Evolutionary conservation across 1,140 invertebrate genomes (phyloP).

Genomic region (Dreissena polymorpha): DNA sequence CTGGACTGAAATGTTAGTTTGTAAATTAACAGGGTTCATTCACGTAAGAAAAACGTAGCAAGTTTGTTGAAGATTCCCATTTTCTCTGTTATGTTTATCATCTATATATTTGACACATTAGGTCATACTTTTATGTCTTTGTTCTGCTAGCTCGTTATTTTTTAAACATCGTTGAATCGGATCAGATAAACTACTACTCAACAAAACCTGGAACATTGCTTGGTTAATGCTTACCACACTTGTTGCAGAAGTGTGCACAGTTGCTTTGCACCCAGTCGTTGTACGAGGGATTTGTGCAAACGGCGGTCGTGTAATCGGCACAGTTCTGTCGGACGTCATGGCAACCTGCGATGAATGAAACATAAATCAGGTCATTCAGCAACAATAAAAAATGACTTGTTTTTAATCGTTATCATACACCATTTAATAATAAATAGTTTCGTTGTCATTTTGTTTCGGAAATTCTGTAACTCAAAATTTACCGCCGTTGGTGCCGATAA

Average conservation of each 20-base stretch:
- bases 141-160: too few species aligned
- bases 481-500: neutral
- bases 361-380: too few species aligned
- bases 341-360: neutral
- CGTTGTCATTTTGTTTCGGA: neutral
- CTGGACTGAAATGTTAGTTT: too few species aligned
- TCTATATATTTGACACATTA: too few species aligned
- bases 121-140: too few species aligned
- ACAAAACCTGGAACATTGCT: too few species aligned
- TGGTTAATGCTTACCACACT: constrained; percentile 7
- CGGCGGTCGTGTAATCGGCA: constrained; percentile 14
- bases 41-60: too few species aligned
- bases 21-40: too few species aligned
- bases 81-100: too few species aligned
- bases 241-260: constrained; percentile 25
- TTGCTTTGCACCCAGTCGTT: constrained; percentile 2
- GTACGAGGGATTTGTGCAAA: constrained; percentile 17
- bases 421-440: neutral
- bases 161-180: too few species aligned
- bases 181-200: too few species aligned
- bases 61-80: too few species aligned
- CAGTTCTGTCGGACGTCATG: constrained; percentile 22
- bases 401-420: neutral
- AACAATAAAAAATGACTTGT: neutral
- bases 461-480: neutral